phyloP scores from a whole-genome alignment of 2,797 vertebrate species.

The Petrocephalus sullivani region DNA sequence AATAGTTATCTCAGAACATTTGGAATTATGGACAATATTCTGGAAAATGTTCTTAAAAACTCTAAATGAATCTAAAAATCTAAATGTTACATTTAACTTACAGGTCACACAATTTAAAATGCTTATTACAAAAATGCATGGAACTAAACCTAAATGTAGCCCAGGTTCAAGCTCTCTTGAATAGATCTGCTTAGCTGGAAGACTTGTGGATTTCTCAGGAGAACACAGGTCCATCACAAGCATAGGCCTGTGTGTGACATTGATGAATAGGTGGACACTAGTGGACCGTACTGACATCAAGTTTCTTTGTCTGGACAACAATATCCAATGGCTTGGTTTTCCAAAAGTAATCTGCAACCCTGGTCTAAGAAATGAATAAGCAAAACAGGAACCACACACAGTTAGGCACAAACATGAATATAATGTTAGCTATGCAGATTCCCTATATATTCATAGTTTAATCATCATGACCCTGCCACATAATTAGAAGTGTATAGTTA shows the following conservation, averaged over 20 bases:
- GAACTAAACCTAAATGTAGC: background rate
- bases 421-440: background rate
- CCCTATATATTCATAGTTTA: background rate
- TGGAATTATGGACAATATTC: background rate
- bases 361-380: slow-evolving; percentile 42
- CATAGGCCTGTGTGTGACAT: slow-evolving; percentile 52
- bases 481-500: background rate
- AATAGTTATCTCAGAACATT: background rate
- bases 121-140: background rate
- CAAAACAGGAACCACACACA: background rate
- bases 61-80: background rate
- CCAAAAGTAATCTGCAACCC: slow-evolving; percentile 41
- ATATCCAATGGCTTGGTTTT: slow-evolving; percentile 38
- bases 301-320: slow-evolving; percentile 32
- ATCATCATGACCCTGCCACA: background rate
- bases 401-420: background rate
- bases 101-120: background rate
- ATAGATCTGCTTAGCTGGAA: slow-evolving; percentile 38
- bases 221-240: slow-evolving; percentile 35
- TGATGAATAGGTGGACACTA: slow-evolving; percentile 62
- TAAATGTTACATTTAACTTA: background rate
- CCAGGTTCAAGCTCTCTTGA: background rate
- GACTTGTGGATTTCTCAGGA: slow-evolving; percentile 61
- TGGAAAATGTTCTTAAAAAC: background rate
- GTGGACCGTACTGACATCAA: slow-evolving; percentile 51